Percentiles rank a stretch among this genome's conserved stretches.
Evolutionary conservation across 2,888 invertebrate genomes (phyloP).

Genomic region (Acanthosepion pharaonis): DNA sequence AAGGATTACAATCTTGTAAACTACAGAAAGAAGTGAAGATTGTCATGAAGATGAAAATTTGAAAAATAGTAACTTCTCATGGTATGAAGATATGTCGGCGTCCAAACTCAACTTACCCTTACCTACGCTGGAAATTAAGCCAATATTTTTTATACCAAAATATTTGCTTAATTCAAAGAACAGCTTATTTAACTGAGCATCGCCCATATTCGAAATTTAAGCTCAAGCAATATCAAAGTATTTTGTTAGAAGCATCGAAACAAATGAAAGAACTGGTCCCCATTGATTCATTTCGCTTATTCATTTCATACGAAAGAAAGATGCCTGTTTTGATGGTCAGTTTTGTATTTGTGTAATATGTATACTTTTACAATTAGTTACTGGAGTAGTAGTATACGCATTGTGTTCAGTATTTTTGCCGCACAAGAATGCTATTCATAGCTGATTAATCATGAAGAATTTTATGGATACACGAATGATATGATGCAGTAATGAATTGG

Average conservation of each 20-base stretch:
- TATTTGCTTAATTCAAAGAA: neutral
- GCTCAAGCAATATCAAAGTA: neutral
- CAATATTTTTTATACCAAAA: neutral
- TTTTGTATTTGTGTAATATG: neutral
- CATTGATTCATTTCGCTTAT: neutral
- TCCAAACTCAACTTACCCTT: neutral
- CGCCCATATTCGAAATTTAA: neutral
- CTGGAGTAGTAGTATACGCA: neutral
- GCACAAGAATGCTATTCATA: neutral
- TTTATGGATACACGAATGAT: no score
- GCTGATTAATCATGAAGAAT: neutral
- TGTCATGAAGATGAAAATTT: neutral
- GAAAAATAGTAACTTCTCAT: neutral
- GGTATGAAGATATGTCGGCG: neutral
- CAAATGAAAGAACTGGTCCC: neutral
- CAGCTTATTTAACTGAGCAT: neutral
- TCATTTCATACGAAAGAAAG: neutral
- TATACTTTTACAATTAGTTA: neutral
- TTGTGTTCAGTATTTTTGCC: neutral
- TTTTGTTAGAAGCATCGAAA: neutral
- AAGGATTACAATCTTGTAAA: no score
- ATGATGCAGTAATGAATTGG: no score
- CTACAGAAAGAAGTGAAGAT: neutral
- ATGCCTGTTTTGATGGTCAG: neutral
- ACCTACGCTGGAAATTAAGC: neutral